Conservation (phyloP, 2,113 vertebrate genomes). For the Amia ocellicauda region DNA sequence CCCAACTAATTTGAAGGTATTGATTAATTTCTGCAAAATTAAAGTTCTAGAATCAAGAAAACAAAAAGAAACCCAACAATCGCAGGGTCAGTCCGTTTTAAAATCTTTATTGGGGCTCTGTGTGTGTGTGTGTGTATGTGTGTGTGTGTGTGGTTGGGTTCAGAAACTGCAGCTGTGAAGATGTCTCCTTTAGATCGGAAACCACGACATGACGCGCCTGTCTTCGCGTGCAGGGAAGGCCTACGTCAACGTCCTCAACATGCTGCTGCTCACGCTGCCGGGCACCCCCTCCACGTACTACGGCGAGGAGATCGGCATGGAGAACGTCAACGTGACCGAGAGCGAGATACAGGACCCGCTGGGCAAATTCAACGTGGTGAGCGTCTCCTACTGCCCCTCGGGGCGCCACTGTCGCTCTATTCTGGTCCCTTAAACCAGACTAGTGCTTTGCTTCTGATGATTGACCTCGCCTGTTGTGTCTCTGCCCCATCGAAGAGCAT, state of each 20-base stretch:
- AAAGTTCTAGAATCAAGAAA: no score
- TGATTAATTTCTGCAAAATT: no score
- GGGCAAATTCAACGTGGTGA: slow-evolving; percentile 61
- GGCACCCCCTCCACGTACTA: slow-evolving; percentile 93
- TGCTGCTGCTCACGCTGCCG: slow-evolving; percentile 91
- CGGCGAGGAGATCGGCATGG: slow-evolving; percentile 97
- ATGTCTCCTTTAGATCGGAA: slow-evolving; percentile 75
- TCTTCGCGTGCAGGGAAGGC: slow-evolving; percentile 72
- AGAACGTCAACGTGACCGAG: slow-evolving; percentile 60
- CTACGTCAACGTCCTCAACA: slow-evolving; percentile 77
- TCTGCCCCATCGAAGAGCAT: slow-evolving; percentile 46
- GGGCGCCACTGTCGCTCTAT: no score
- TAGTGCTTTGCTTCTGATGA: not conserved
- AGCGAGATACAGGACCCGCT: slow-evolving; percentile 62
- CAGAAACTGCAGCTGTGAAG: no score
- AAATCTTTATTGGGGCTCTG: no score
- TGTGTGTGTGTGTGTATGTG: no score
- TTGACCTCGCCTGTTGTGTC: not conserved
- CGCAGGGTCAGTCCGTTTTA: no score
- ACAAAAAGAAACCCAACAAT: no score
- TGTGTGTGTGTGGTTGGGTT: no score
- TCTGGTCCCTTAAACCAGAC: no score
- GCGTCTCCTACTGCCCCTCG: no score
- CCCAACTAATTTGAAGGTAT: no score
- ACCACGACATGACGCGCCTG: slow-evolving; percentile 73